Evolutionary conservation across 2,797 vertebrate genomes (phyloP).

Genomic region (Aviceda cuculoides): DNA sequence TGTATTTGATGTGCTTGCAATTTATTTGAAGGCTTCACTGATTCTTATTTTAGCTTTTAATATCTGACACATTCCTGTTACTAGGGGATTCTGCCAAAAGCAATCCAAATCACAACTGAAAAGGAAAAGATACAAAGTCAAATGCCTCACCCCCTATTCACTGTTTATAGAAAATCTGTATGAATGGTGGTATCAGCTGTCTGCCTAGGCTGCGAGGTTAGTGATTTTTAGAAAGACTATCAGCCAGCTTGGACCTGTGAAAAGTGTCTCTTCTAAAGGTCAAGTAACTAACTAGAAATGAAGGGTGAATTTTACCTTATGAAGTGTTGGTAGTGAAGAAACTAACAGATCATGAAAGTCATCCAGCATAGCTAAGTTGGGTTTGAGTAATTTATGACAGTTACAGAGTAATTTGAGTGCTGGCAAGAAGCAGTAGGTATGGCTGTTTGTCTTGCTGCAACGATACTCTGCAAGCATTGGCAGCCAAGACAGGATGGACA

Average conservation of each 20-base stretch:
- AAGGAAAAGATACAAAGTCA: background rate
- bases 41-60: conserved; percentile 7
- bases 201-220: background rate
- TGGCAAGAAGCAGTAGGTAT: background rate
- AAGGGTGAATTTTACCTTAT: background rate
- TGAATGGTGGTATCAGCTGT: background rate
- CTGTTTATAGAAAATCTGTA: background rate
- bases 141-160: background rate
- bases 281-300: background rate
- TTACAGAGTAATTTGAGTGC: background rate
- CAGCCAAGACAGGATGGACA: background rate
- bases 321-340: background rate
- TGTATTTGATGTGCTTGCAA: background rate
- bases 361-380: background rate
- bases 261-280: background rate
- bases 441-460: background rate
- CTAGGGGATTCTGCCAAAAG: background rate
- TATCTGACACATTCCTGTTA: background rate
- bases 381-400: background rate
- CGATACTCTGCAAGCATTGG: background rate
- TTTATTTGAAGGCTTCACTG: conserved; percentile 37
- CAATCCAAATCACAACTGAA: background rate
- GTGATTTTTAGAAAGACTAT: background rate
- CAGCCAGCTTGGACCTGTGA: background rate
- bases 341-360: background rate